These are phyloP conservation scores for Drosophila macrospina DNA, from an alignment of 2,888 invertebrate species.

Conservation along the genomic window DNA sequence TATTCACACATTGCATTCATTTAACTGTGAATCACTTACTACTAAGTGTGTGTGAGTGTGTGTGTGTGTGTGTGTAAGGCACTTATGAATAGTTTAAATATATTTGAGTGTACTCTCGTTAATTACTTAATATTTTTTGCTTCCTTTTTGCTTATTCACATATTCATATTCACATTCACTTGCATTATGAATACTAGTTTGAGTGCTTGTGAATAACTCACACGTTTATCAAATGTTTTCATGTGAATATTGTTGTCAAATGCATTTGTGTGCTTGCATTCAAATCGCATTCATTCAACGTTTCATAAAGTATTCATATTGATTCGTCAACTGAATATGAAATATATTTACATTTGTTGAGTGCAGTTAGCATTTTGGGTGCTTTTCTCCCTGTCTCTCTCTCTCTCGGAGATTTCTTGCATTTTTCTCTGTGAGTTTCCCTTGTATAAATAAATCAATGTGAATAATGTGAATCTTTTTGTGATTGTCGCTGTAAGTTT, in stretches of 20 bases:
- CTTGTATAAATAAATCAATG: background rate
- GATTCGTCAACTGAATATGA: too few species aligned
- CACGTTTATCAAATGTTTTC: too few species aligned
- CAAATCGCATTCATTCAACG: background rate
- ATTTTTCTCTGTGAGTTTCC: background rate
- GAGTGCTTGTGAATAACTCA: background rate
- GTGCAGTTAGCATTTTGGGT: background rate
- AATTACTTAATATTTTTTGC: background rate
- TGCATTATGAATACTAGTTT: background rate
- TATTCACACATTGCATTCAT: conserved; percentile 21
- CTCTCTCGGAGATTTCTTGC: background rate
- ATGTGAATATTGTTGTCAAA: background rate
- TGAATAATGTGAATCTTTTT: conserved; percentile 33
- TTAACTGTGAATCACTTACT: conserved; percentile 2
- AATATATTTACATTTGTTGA: conserved; percentile 4
- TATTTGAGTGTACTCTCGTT: conserved; percentile 1
- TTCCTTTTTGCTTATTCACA: background rate
- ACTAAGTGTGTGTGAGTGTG: background rate
- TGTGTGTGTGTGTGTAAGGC: background rate
- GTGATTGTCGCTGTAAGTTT: background rate
- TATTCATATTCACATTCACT: background rate
- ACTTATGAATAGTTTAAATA: conserved; percentile 19
- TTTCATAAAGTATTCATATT: background rate
- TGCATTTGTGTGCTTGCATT: background rate
- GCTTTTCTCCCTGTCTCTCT: background rate